Evolutionary conservation across 2,888 invertebrate genomes (phyloP), one percentile per base, ranked within the genome.

Genomic region (Brachyptera risi): DNA sequence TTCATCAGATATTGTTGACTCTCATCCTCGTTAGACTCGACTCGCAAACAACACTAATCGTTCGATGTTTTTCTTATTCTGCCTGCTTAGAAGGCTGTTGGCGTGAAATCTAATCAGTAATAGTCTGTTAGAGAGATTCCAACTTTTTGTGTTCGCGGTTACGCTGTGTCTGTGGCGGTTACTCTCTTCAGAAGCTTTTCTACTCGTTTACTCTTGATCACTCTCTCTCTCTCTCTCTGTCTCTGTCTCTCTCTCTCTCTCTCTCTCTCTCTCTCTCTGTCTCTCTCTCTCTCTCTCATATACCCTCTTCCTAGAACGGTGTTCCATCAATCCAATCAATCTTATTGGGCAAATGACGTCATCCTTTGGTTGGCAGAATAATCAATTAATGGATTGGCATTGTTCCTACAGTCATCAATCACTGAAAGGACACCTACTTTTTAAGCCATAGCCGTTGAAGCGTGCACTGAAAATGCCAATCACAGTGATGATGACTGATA

Each of bases 311-410:
- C 31, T 7, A 31, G 31, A 40, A 44, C 47, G 56, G 44, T 15
- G n/a, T 24, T 44, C 49, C 44, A 59, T 59, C 59, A 49, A 56
- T 58, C 61, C 42, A 56, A 60, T 60, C 63, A 60, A 51, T 63
- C 56, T 60, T 57, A 50, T 42, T 44, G 50, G 60, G 24, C 44
- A 57, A 19, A 49, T 63, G 59, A 60, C 57, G 63, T 63, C 63
- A 60, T 63, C 56, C 59, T 63, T 56, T 19, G 23, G 44, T 26
- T 51, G 49, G 60, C 56, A 51, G 63, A 49, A 49, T 63, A 63
- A 63, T 63, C 60, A 63, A 63, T 60, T 63, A 63, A 63, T 60
- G 63, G 63, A 63, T 60, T 62, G 62, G 59, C 27, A 27, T 47
- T 57, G 56, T 60, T 60, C 60, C 49, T 47, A 19, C 15, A 38